Base-by-base conservation (phyloP, 2,113 vertebrate genomes). In the Lycaon pictus region DNA sequence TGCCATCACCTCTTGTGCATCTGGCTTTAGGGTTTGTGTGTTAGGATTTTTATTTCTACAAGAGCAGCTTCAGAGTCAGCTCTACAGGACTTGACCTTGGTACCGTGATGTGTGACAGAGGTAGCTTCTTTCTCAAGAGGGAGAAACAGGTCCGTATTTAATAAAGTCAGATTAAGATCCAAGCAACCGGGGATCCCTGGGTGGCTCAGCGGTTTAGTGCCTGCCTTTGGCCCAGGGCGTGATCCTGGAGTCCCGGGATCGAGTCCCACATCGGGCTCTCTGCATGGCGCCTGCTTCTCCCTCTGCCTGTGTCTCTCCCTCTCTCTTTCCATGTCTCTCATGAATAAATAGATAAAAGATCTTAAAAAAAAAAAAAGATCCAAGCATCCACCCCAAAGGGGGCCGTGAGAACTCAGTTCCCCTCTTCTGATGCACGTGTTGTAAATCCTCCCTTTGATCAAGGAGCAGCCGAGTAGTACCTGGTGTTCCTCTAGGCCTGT, bases 41-140 rank as follows among this genome's bases (percentile, higher is more conserved):
- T 81, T 72, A 63, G 37, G 20, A 72, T 72, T 23, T 56, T 43
- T 51, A 74, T 53, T 53, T 25, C 51, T 17, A 8, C 12, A 16
- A 55, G 37, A 79, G 27, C 37, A 58, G 27, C 27, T 32, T 58
- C 56, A 35, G 23, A 88, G 56, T 88, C 32, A 82, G 35, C 25
- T 87, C 27, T n/a, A 19, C 6, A 74, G 62, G 35, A 62, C 20
- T 35, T 77, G 71, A 22, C 17, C 63, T 92, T 82, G 60, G 62
- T 25, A 37, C 4, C 67, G 71, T 29, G 13, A 35, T 16, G 17
- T 35, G 43, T 29, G 23, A 76, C 37, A 93, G 71, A 87, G 55
- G 58, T 43, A 19, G 25, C 48, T 95, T 86, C 71, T 90, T 77
- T 93, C 77, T 96, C 32, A 76, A 88, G 32, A 92, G 22, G 60